Percentiles rank a stretch among this genome's conserved stretches.
Conservation (phyloP, 2,113 vertebrate genomes). For the Antechinus flavipes region DNA sequence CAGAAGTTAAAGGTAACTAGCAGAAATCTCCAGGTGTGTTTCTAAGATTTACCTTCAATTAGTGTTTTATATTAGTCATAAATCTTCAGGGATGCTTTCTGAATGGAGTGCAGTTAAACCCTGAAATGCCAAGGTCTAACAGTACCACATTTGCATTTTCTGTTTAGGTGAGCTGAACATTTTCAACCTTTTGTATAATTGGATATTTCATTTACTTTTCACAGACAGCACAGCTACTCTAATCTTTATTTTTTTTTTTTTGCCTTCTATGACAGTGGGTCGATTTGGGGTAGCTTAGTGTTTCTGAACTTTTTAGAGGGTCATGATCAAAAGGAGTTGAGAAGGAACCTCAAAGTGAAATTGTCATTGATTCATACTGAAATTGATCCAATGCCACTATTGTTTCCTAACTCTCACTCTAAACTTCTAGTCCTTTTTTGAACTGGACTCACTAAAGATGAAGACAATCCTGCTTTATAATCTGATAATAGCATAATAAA, state of each 20-base stretch:
- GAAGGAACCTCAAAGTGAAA: neutral
- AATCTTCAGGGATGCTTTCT: neutral
- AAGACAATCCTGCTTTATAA: slow-evolving; percentile 25
- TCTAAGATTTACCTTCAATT: slow-evolving; percentile 65
- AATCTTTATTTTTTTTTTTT: neutral
- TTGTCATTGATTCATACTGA: slow-evolving; percentile 8
- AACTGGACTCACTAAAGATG: neutral
- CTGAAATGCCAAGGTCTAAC: slow-evolving; percentile 32
- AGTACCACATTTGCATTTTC: neutral
- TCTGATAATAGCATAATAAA: neutral
- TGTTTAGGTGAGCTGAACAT: neutral
- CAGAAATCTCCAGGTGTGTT: slow-evolving; percentile 64
- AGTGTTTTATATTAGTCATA: slow-evolving; percentile 61
- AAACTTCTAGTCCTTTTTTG: neutral
- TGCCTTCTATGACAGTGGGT: neutral
- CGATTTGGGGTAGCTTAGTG: neutral
- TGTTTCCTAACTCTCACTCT: neutral
- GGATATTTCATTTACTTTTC: neutral
- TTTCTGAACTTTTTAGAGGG: slow-evolving; percentile 7
- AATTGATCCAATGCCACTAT: slow-evolving; percentile 11
- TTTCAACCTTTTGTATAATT: neutral
- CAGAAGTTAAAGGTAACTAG: slow-evolving; percentile 66
- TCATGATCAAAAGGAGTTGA: neutral
- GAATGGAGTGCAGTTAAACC: slow-evolving; percentile 57
- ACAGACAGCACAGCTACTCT: neutral